Percentiles rank a stretch among this genome's conserved stretches.
Conservation (phyloP, 2,797 vertebrate species). For the Valencia hispanica region DNA sequence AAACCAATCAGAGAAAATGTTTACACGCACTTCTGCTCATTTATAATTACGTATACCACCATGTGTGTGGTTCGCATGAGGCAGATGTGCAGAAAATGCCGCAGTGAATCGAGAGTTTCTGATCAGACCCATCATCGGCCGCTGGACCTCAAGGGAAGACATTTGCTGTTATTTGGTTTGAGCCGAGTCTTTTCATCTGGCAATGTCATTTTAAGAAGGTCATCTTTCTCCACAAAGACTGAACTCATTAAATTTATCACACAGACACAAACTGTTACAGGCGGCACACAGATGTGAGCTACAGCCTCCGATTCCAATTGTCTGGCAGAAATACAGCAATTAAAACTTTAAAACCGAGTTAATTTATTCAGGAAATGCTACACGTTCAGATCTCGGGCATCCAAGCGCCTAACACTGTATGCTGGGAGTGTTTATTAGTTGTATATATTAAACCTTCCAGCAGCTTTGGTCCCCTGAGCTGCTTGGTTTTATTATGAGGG, state of each 20-base stretch:
- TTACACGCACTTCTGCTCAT: not conserved
- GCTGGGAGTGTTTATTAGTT: slow-evolving; percentile 20
- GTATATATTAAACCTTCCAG: slow-evolving; percentile 28
- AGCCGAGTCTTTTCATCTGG: slow-evolving; percentile 48
- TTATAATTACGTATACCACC: not conserved
- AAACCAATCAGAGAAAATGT: slow-evolving; percentile 4
- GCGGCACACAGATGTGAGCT: slow-evolving; percentile 6
- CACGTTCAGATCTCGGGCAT: slow-evolving; percentile 20
- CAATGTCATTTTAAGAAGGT: slow-evolving; percentile 61
- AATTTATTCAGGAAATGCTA: slow-evolving; percentile 24
- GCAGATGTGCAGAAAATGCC: slow-evolving; percentile 13
- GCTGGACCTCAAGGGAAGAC: slow-evolving; percentile 27
- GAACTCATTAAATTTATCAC: slow-evolving; percentile 51
- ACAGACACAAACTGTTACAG: slow-evolving; percentile 26
- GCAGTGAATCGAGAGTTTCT: slow-evolving; percentile 21
- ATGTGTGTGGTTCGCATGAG: not conserved
- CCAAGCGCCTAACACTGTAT: slow-evolving; percentile 14
- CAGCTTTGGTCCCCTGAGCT: slow-evolving; percentile 20
- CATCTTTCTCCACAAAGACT: slow-evolving; percentile 55
- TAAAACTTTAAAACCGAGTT: slow-evolving; percentile 43
- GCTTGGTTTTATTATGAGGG: slow-evolving; percentile 23
- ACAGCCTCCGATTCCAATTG: slow-evolving; percentile 28
- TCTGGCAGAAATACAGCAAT: slow-evolving; percentile 43
- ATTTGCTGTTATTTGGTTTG: slow-evolving; percentile 61
- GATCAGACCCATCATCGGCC: slow-evolving; percentile 40